Conservation (phyloP, 2,888 invertebrate species). For the Tetramorium bicarinatum region DNA sequence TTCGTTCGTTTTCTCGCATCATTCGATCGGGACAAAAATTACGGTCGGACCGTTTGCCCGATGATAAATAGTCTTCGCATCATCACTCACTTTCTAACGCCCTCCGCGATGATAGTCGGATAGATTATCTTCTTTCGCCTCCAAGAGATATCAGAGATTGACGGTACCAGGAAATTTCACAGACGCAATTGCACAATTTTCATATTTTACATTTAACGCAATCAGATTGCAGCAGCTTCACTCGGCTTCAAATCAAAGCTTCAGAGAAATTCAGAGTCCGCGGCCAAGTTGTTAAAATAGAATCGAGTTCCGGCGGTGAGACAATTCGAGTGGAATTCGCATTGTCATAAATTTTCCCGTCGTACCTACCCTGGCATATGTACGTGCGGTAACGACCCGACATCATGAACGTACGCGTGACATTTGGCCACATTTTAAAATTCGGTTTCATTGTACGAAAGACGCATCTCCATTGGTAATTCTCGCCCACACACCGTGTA, state of each 20-base stretch:
- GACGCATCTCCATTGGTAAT: conserved; percentile 82
- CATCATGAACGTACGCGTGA: conserved; percentile 22
- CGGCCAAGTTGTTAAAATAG: conserved; percentile 3
- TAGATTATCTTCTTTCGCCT: conserved; percentile 16
- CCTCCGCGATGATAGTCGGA: conserved; percentile 21
- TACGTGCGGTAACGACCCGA: conserved; percentile 6
- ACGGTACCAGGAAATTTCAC: neutral
- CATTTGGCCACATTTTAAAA: conserved; percentile 43
- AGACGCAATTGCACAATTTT: conserved; percentile 4
- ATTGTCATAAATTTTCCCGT: conserved; percentile 20
- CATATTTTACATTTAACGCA: neutral
- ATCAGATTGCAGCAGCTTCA: neutral
- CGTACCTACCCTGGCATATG: neutral
- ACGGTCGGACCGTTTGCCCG: conserved; percentile 9
- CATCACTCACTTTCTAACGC: conserved; percentile 41
- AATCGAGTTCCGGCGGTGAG: conserved; percentile 2
- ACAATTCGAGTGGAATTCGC: neutral
- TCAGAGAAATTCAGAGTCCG: neutral
- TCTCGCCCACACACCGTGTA: conserved; percentile 82
- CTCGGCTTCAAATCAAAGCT: neutral
- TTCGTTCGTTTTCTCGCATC: neutral
- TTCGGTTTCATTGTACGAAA: conserved; percentile 56
- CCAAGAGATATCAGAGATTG: conserved; percentile 6
- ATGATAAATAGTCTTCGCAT: conserved; percentile 39
- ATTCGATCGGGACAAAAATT: conserved; percentile 26